Base-by-base conservation (phyloP, 2,113 vertebrate genomes). In the Nothocercus julius region DNA sequence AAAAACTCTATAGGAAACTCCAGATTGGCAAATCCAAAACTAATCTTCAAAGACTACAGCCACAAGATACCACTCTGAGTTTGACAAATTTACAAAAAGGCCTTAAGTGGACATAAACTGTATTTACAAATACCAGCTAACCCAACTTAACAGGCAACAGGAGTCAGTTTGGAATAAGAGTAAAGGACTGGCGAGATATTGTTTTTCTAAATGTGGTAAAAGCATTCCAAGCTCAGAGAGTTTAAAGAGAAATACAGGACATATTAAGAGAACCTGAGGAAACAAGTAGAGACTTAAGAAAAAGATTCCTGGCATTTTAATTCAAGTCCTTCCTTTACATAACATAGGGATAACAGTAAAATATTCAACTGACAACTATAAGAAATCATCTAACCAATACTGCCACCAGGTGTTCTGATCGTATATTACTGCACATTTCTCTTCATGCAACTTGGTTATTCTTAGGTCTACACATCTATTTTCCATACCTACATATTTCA, bases 321-420 rank as follows among this genome's bases (percentile, higher is more conserved):
- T 59, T 25, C 13, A 61, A 64, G 15, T 64, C 69, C 9, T 66
- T 85, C 58, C 16, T 72, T 90, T 82, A 74, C 1, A 3, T 84
- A 89, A 78, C 45, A 61, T 1, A 17, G 2, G 5, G 5, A 19
- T 73, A 92, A 76, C 1, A 2, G 54, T 42, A 66, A 68, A 82
- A 32, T 7, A 83, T 0, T 54, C 62, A 69, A 56, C 11, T 15
- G 20, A 58, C n/a, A 54, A 16, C 27, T 51, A 6, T 12, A 25
- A 84, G 77, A 79, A 44, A 64, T 42, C 38, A n/a, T 74, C 70
- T 81, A 92, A 64, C n/a, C 90, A 95, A 92, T 7, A 88, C 91
- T 94, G 97, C 97, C 97, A 95, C 64, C 97, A 92, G 89, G 97
- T 45, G 97, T 78, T 90, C 80, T 45, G 42, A 51, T 0, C 3